phyloP scores from a whole-genome alignment of 2,113 vertebrate genomes.

The Rhinopomastus cyanomelas region DNA sequence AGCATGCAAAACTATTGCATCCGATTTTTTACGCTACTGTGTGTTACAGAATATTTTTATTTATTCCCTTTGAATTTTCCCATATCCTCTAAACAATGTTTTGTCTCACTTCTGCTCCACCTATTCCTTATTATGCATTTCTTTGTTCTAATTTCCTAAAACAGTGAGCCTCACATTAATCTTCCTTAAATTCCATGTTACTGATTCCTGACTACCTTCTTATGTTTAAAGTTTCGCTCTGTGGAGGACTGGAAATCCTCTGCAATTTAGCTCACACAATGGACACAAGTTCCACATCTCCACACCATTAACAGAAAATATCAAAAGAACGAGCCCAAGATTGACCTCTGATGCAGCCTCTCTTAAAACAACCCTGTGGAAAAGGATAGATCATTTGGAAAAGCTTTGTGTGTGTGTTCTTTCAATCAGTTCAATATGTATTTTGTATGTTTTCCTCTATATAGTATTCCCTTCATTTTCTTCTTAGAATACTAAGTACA shows the following conservation, averaged over 20 bases:
- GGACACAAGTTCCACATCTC: background rate
- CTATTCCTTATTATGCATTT: background rate
- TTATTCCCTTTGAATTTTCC: background rate
- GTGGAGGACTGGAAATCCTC: background rate
- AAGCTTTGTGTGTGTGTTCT: background rate
- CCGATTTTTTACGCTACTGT: background rate
- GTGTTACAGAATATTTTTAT: background rate
- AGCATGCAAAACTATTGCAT: background rate
- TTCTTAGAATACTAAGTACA: background rate
- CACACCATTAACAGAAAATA: background rate
- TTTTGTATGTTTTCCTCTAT: background rate
- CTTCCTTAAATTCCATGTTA: background rate
- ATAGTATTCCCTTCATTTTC: background rate
- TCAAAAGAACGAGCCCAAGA: background rate
- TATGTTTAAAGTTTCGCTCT: background rate
- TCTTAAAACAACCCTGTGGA: background rate
- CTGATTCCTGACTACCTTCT: background rate
- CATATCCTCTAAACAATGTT: background rate
- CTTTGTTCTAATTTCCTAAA: background rate
- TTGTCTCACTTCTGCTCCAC: background rate
- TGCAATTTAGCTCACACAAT: fast-evolving
- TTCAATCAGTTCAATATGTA: background rate
- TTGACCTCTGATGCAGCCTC: background rate
- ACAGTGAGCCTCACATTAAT: background rate
- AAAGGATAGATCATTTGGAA: background rate